Evolutionary conservation across 2,888 invertebrate species (phyloP).

Genomic region (Lamellibrachia satsuma): DNA sequence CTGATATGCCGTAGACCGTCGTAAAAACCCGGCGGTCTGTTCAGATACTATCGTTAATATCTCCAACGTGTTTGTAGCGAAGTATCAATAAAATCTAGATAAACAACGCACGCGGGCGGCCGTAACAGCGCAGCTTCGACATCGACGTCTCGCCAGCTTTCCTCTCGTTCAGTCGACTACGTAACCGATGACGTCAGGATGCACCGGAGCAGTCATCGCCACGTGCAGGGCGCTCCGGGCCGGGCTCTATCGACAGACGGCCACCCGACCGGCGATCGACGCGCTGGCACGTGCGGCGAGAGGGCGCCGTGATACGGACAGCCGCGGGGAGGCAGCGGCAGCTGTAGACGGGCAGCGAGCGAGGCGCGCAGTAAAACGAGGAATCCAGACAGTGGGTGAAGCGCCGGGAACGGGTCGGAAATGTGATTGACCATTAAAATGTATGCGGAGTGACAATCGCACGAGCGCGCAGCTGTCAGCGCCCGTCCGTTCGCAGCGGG

Average conservation of each 20-base stretch:
- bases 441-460: not conserved
- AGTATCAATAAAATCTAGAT: slow-evolving; percentile 8
- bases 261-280: not conserved
- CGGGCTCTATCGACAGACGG: not conserved
- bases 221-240: too few relatives aligned
- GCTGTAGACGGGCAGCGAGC: not conserved
- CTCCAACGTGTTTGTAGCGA: not conserved
- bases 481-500: not conserved
- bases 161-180: not conserved
- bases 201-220: too few relatives aligned
- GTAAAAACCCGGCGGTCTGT: not conserved
- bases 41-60: not conserved
- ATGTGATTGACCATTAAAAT: slow-evolving; percentile 6
- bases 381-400: not conserved
- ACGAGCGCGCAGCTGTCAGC: not conserved
- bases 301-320: not conserved
- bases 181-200: not conserved
- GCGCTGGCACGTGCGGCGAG: not conserved
- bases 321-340: not conserved
- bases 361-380: not conserved
- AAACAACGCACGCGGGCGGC: not conserved
- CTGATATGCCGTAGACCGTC: not conserved
- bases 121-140: not conserved
- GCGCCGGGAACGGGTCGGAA: not conserved
- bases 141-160: not conserved